Conservation (phyloP, 2,797 vertebrate species). For the Syngnathus acus region DNA sequence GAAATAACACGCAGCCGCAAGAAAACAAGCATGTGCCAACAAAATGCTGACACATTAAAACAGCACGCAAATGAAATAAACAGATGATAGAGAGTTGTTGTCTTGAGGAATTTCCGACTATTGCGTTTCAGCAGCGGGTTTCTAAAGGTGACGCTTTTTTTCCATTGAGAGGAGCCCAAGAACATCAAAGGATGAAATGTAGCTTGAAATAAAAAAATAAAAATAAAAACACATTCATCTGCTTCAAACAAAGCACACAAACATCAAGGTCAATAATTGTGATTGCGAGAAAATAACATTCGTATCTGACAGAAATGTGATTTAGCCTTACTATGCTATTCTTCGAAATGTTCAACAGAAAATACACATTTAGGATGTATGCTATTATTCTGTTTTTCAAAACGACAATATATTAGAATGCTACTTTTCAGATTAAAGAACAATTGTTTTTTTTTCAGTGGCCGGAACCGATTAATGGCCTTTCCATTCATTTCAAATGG, state of each 20-base stretch:
- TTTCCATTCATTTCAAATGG: too few relatives aligned
- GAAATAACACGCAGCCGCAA: conserved; percentile 41
- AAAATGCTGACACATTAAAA: conserved; percentile 29
- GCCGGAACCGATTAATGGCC: too few relatives aligned
- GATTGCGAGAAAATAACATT: not conserved
- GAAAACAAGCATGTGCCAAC: conserved; percentile 26
- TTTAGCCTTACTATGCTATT: not conserved
- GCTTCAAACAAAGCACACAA: not conserved
- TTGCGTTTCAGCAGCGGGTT: not conserved
- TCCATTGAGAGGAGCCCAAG: not conserved
- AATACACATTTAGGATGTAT: not conserved
- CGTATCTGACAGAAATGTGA: not conserved
- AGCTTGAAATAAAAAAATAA: not conserved
- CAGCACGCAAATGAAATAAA: conserved; percentile 15
- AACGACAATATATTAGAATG: not conserved
- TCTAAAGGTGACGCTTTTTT: not conserved
- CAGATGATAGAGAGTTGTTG: conserved; percentile 12
- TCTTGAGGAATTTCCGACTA: not conserved
- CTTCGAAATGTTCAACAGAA: too few relatives aligned
- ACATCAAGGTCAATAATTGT: not conserved
- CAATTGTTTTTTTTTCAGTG: too few relatives aligned
- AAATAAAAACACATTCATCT: not conserved
- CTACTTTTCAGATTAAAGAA: not conserved
- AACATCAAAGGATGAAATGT: not conserved
- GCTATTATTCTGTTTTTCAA: not conserved